Base-by-base conservation (phyloP, 2,888 invertebrate species). In the Dicranocentrus wangi region DNA sequence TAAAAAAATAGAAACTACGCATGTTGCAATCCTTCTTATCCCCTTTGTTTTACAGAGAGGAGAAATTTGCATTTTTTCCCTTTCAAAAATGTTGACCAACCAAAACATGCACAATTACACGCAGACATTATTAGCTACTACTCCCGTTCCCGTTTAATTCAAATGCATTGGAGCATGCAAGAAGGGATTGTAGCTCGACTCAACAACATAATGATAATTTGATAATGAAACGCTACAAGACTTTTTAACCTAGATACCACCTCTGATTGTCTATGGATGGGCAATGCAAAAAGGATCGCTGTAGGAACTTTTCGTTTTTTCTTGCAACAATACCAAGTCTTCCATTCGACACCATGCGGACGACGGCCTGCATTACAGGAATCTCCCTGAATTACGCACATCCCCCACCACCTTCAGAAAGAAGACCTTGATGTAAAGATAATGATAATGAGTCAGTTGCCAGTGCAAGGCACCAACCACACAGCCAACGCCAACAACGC, bases 291-390 rank as follows among this genome's bases (percentile, higher is more conserved):
- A 39, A 39, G 39, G 7, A 39, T 39, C 39, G 5, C 39, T 39
- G 5, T 8, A 39, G 5, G 39, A 13, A 8, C 13, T 39, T n/a
- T n/a, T n/a, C n/a, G n/a, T n/a, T n/a, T n/a, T n/a, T n/a, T n/a
- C n/a, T n/a, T n/a, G n/a, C n/a, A n/a, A n/a, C n/a, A n/a, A n/a
- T n/a, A n/a, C n/a, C n/a, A n/a, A 32, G 32, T 32, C 10, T 32
- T 3, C 32, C 10, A 32, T 32, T 32, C 32, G 32, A 32, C 10
- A 39, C 47, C 5, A 47, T 47, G n/a, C 5, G 47, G 3, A 32
- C 32, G 3, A 7, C 10, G 17, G 13, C 19, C 17, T 68, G 43
- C 66, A 75, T 76, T 76, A 23, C 68, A 76, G 76, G 76, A 76
- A 76, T 51, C 42, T 17, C 23, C 66, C 23, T 65, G 39, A 51